These are phyloP conservation scores for Actinopyga echinites DNA, from an alignment of 53 echinoderm and acorn worm species.

Conservation along the genomic window DNA sequence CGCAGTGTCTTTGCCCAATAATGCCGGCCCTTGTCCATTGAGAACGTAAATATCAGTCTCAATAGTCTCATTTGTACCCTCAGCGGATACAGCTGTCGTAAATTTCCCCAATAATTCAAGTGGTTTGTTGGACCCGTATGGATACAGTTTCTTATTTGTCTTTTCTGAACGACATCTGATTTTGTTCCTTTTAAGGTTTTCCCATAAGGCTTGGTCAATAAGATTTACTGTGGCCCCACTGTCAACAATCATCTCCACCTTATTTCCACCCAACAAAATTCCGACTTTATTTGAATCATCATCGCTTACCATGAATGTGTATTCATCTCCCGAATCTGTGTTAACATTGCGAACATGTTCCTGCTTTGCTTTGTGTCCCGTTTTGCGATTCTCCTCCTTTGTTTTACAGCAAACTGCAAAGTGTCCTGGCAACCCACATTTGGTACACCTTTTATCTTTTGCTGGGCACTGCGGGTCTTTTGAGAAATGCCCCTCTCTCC, in stretches of 20 bases:
- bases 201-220: constrained; percentile 42
- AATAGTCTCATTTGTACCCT: background rate
- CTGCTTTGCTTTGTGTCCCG: background rate
- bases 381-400: background rate
- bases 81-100: background rate
- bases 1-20: constrained; percentile 51
- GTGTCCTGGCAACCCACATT: constrained; percentile 42
- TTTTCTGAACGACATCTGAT: constrained; percentile 47
- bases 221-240: constrained; percentile 56
- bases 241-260: constrained; percentile 53
- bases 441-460: constrained; percentile 35
- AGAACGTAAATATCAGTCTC: constrained; percentile 51
- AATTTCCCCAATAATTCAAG: constrained; percentile 61
- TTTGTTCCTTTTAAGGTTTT: constrained; percentile 38
- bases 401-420: constrained; percentile 51
- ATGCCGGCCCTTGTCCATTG: constrained; percentile 43
- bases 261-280: constrained; percentile 6
- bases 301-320: background rate
- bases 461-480: constrained; percentile 57
- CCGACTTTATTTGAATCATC: constrained; percentile 2
- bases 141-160: constrained; percentile 42
- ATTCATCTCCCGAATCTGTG: constrained; percentile 7
- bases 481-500: constrained; percentile 51
- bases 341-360: constrained; percentile 7
- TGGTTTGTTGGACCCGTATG: constrained; percentile 56